A percentile compares a stretch with the other conserved stretches of the same genome.
Conservation (phyloP, 2,888 invertebrate species). For the Hemicrepidius hirtus region DNA sequence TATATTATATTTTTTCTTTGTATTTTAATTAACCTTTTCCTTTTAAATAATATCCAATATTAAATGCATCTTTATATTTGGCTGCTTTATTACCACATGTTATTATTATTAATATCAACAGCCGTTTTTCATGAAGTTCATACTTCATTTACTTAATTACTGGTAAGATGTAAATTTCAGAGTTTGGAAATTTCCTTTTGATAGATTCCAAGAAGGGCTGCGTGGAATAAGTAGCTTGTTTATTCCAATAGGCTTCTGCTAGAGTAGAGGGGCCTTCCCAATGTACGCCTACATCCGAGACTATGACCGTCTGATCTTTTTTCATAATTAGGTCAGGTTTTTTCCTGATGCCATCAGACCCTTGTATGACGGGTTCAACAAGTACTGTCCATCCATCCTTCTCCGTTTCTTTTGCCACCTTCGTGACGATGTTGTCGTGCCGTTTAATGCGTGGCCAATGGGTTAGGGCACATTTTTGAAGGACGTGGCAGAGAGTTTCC, state of each 20-base stretch:
- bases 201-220: too few relatives aligned
- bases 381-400: slow-evolving; percentile 50
- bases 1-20: too few relatives aligned
- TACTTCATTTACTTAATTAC: too few relatives aligned
- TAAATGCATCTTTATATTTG: too few relatives aligned
- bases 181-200: too few relatives aligned
- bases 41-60: too few relatives aligned
- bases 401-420: slow-evolving; percentile 41
- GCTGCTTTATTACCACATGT: too few relatives aligned
- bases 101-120: too few relatives aligned
- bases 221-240: not conserved
- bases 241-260: not conserved
- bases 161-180: too few relatives aligned
- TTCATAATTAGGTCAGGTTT: slow-evolving; percentile 49
- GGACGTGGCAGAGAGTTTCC: slow-evolving; percentile 58
- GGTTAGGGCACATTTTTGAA: slow-evolving; percentile 56
- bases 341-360: slow-evolving; percentile 39
- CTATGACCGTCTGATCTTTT: not conserved
- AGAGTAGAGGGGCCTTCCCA: slow-evolving; percentile 4
- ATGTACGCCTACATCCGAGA: not conserved
- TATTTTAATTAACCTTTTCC: too few relatives aligned
- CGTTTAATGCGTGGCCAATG: slow-evolving; percentile 52
- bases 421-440: slow-evolving; percentile 47
- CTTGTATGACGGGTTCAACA: slow-evolving; percentile 55
- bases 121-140: too few relatives aligned